Evolutionary conservation across 1,140 invertebrate species (phyloP).

Genomic region (Samia ricini): DNA sequence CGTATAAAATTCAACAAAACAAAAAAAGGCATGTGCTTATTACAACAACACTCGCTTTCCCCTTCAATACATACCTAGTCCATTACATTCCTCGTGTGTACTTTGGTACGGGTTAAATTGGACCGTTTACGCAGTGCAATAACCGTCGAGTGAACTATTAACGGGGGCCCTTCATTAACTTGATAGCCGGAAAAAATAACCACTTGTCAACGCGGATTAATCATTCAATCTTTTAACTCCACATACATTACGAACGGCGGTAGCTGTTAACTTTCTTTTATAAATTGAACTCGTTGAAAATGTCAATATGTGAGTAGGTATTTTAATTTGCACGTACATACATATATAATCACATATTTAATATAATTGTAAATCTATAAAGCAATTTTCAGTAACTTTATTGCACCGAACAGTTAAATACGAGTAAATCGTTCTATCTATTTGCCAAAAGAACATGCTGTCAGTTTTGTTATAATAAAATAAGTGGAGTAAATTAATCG

Average conservation of each 20-base stretch:
- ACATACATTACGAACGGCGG: neutral
- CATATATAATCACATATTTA: too few relatives aligned
- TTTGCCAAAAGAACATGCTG: too few relatives aligned
- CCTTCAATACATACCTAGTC: neutral
- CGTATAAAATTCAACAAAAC: neutral
- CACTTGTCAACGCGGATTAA: neutral
- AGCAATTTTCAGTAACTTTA: too few relatives aligned
- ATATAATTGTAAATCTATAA: too few relatives aligned
- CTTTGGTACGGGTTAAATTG: neutral
- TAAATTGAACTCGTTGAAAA: neutral
- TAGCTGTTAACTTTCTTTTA: neutral
- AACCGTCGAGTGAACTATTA: neutral
- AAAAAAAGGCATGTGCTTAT: neutral
- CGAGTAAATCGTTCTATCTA: too few relatives aligned
- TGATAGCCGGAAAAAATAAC: conserved; percentile 1
- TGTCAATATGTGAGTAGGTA: too few relatives aligned
- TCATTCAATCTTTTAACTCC: neutral
- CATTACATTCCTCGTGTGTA: neutral
- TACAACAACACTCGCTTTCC: neutral
- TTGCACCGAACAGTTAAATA: too few relatives aligned
- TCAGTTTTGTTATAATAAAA: too few relatives aligned
- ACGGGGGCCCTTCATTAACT: neutral
- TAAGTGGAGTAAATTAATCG: too few relatives aligned
- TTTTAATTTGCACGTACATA: too few relatives aligned
- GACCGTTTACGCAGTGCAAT: neutral